phyloP scores from a whole-genome alignment of 2,888 invertebrate genomes.

The Netelia virgata region DNA sequence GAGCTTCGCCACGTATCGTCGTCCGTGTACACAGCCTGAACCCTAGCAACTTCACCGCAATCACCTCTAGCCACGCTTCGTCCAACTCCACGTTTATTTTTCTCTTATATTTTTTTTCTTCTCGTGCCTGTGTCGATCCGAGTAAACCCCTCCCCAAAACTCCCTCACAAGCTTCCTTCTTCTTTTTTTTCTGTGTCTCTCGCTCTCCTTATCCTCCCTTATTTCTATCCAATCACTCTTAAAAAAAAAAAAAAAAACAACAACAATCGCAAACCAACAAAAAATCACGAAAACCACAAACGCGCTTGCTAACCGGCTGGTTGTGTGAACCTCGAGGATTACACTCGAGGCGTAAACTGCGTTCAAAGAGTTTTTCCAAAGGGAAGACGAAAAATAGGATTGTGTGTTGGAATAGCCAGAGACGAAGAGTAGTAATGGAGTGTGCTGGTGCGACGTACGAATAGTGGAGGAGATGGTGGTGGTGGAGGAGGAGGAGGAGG shows the following conservation, averaged over 20 bases:
- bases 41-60: conserved; percentile 20
- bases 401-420: not conserved
- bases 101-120: not conserved
- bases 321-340: not conserved
- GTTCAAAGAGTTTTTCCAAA: conserved; percentile 21
- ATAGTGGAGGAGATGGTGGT: conserved; percentile 30
- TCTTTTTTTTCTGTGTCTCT: not conserved
- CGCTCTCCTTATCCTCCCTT: not conserved
- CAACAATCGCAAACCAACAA: too few species aligned
- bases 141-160: not conserved
- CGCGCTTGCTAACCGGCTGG: conserved; percentile 15
- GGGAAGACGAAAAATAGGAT: conserved; percentile 19
- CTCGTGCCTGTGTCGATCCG: conserved; percentile 35
- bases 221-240: not conserved
- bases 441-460: conserved; percentile 56
- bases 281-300: not conserved
- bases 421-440: conserved; percentile 17
- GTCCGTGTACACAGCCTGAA: conserved; percentile 39
- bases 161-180: not conserved
- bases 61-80: conserved; percentile 33
- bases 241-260: conserved; percentile 9
- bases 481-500: too few species aligned
- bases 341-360: conserved; percentile 3
- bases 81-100: not conserved
- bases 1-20: conserved; percentile 7